Evolutionary conservation across 2,113 vertebrate species (phyloP).

Genomic region (Macrotis lagotis): DNA sequence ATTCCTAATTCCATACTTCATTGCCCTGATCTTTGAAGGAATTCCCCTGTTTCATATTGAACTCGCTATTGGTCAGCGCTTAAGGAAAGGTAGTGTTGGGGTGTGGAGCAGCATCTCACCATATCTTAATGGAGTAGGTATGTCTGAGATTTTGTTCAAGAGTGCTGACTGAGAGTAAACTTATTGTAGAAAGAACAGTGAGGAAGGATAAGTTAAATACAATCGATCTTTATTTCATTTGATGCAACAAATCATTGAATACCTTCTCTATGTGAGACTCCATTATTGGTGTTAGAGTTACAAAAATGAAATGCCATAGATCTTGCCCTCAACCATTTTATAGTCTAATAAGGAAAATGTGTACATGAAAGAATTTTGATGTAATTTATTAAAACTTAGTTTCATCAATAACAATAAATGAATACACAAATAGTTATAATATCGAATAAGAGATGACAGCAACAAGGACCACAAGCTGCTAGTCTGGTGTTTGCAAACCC

Average conservation of each 20-base stretch:
- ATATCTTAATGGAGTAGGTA: conserved; percentile 90
- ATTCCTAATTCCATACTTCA: conserved; percentile 93
- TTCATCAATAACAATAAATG: too few relatives aligned
- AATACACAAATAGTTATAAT: not conserved
- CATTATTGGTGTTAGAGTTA: not conserved
- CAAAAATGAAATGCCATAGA: not conserved
- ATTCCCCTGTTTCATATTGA: conserved; percentile 92
- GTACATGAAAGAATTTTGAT: not conserved
- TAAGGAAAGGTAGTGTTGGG: conserved; percentile 88
- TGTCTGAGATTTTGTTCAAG: not conserved
- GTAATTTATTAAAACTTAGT: not conserved
- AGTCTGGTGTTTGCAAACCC: not conserved
- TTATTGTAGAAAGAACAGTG: not conserved
- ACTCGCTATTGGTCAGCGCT: conserved; percentile 90
- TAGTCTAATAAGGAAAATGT: not conserved
- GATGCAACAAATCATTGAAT: not conserved
- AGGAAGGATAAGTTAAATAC: not conserved
- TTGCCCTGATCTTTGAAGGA: conserved; percentile 91
- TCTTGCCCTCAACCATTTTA: not conserved
- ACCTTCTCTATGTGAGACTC: not conserved
- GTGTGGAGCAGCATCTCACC: conserved; percentile 92
- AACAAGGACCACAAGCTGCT: not conserved
- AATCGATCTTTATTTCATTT: not conserved
- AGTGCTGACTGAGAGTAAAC: not conserved
- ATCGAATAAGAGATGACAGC: not conserved